These are phyloP conservation scores for Indri indri DNA, from an alignment of 2,113 vertebrate genomes.

Conservation along the genomic window DNA sequence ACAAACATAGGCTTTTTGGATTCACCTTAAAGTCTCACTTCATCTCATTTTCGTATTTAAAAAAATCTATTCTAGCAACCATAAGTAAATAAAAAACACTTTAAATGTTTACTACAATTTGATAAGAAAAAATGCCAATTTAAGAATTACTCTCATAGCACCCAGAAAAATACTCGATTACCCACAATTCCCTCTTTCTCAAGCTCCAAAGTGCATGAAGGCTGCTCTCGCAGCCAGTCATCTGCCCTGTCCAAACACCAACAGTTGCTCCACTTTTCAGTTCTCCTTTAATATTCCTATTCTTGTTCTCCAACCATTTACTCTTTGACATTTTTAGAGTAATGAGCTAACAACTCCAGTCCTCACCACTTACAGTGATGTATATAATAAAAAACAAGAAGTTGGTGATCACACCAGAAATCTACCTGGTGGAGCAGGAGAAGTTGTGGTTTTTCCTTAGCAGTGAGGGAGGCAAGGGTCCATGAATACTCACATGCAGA, in stretches of 20 bases:
- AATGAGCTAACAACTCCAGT: neutral
- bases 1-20: neutral
- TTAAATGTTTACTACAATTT: neutral
- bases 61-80: neutral
- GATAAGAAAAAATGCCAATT: neutral
- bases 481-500: neutral
- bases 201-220: neutral
- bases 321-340: neutral
- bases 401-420: neutral
- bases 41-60: neutral
- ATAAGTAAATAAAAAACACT: conserved; percentile 23
- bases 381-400: neutral
- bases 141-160: neutral
- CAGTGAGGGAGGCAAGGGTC: neutral
- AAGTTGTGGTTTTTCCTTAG: neutral
- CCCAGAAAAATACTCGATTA: neutral
- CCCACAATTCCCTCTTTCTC: neutral
- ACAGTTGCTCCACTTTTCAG: neutral
- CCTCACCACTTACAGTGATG: neutral
- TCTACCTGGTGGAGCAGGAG: neutral
- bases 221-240: neutral
- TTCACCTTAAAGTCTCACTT: neutral
- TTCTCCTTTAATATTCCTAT: neutral
- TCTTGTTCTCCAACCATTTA: neutral
- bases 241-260: neutral